Conservation (phyloP, 1,140 invertebrate species). For the Lepidurus packardi region DNA sequence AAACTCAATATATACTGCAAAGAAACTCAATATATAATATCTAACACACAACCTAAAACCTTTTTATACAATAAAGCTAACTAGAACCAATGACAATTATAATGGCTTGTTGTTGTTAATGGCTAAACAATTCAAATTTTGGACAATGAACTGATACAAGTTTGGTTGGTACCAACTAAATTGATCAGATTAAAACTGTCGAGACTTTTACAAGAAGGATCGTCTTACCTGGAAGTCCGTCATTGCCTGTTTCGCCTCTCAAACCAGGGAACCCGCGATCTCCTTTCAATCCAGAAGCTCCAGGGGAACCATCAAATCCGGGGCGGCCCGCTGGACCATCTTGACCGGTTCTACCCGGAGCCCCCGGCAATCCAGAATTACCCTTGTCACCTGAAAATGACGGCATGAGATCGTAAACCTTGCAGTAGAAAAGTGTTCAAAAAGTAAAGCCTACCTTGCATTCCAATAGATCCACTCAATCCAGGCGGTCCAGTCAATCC, state of each 20-base stretch:
- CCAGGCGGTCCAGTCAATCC: constrained; percentile 39
- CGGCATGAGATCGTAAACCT: neutral
- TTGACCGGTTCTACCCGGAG: constrained; percentile 37
- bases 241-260: neutral
- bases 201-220: neutral
- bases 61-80: neutral
- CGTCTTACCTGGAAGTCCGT: constrained; percentile 16
- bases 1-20: no score
- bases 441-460: no score
- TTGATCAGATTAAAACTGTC: neutral
- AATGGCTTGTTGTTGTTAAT: neutral
- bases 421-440: neutral
- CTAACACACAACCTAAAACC: no score
- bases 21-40: no score
- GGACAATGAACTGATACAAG: no score
- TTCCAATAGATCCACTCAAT: constrained; percentile 19
- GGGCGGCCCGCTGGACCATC: constrained; percentile 37
- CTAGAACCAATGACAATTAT: constrained; percentile 9
- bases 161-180: no score
- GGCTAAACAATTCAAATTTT: no score
- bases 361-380: constrained; percentile 28
- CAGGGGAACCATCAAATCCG: constrained; percentile 37
- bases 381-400: constrained; percentile 32
- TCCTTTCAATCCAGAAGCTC: constrained; percentile 37
- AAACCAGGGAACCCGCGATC: constrained; percentile 38